Percentiles rank a stretch among this genome's conserved stretches.
These are phyloP conservation scores for Meiosimyza platycephala DNA, from an alignment of 2,888 invertebrate species.

Conservation along the genomic window DNA sequence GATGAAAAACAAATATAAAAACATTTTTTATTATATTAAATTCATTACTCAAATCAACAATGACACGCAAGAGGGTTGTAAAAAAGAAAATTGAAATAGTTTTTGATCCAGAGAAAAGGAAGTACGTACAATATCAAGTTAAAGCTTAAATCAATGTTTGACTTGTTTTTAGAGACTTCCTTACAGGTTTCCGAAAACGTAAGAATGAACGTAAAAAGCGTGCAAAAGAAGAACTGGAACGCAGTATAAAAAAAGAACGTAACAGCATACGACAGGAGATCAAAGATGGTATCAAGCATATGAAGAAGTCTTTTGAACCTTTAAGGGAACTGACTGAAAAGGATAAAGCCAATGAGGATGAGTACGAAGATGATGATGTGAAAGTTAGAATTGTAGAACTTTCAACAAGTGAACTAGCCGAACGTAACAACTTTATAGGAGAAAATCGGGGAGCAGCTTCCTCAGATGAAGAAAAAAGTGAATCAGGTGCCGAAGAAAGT, in stretches of 20 bases:
- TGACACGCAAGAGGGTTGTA: constrained; percentile 50
- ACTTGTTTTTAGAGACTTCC: constrained; percentile 73
- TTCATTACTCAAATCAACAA: constrained; percentile 37
- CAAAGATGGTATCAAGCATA: constrained; percentile 79
- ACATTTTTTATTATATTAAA: background rate
- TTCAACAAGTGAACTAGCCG: constrained; percentile 77
- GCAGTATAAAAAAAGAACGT: constrained; percentile 79
- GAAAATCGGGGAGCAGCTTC: constrained; percentile 70
- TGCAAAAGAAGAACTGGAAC: constrained; percentile 78
- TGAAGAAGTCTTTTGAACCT: constrained; percentile 78
- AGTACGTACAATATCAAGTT: constrained; percentile 61
- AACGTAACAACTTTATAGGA: constrained; percentile 79
- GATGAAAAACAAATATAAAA: background rate
- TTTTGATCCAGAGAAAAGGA: constrained; percentile 72
- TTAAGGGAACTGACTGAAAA: constrained; percentile 70
- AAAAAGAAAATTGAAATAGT: constrained; percentile 65
- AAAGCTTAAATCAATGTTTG: background rate
- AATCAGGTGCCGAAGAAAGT: constrained; percentile 29
- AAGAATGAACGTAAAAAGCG: constrained; percentile 81
- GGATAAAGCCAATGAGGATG: constrained; percentile 62
- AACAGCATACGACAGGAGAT: constrained; percentile 82
- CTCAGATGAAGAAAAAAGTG: constrained; percentile 51
- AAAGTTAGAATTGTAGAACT: constrained; percentile 83
- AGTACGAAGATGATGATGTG: constrained; percentile 82
- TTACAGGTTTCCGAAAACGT: constrained; percentile 84